A percentile compares a stretch with the other conserved stretches of the same genome.
Evolutionary conservation across 2,888 invertebrate genomes (phyloP).

Genomic region (Cantharis nigra): DNA sequence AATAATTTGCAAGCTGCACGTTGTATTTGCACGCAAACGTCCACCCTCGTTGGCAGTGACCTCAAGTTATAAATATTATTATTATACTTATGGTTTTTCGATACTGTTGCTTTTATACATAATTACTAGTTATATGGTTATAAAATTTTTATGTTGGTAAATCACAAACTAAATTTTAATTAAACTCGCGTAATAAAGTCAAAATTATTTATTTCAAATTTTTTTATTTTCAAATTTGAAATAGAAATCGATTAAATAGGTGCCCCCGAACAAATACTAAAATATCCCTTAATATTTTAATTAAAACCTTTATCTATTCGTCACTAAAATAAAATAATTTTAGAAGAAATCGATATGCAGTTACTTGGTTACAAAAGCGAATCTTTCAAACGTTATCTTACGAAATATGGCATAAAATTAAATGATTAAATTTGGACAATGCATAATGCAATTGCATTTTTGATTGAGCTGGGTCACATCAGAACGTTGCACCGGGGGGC

Average conservation of each 20-base stretch:
- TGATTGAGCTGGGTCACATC: slow-evolving; percentile 26
- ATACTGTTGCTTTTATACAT: background rate
- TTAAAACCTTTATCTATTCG: no score
- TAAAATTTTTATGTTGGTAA: background rate
- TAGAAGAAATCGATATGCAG: background rate
- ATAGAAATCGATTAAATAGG: background rate
- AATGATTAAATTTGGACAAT: slow-evolving; percentile 24
- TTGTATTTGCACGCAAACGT: slow-evolving; percentile 24
- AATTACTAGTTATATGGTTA: background rate
- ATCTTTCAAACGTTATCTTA: slow-evolving; percentile 6
- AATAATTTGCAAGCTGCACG: slow-evolving; percentile 23
- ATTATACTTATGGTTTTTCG: background rate
- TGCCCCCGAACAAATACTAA: background rate
- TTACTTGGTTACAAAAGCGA: background rate
- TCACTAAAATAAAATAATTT: background rate
- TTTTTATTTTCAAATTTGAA: background rate
- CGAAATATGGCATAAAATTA: slow-evolving; percentile 15
- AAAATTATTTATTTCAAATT: background rate
- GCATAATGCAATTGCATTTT: slow-evolving; percentile 26
- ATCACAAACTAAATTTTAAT: background rate
- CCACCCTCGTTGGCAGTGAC: slow-evolving; percentile 28
- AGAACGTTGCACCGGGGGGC: slow-evolving; percentile 35
- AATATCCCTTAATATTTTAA: background rate
- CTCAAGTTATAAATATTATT: slow-evolving; percentile 13
- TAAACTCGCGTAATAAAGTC: background rate